Percentiles rank a stretch among this genome's conserved stretches.
phyloP scores from a whole-genome alignment of 2,888 invertebrate genomes.

The Physocephala rufipes region DNA sequence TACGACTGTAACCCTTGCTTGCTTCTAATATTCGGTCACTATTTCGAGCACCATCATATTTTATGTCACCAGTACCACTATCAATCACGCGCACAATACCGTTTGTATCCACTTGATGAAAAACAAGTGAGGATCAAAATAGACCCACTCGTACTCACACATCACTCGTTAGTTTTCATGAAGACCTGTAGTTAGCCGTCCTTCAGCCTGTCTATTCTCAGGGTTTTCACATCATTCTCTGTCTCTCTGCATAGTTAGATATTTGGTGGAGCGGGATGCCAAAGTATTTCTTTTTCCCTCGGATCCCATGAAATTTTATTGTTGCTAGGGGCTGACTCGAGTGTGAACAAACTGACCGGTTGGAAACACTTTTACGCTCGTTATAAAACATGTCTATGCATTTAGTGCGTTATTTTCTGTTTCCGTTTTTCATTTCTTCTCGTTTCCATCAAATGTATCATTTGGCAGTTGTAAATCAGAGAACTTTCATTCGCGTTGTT shows the following conservation, averaged over 20 bases:
- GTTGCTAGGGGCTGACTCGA: not conserved
- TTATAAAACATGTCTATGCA: conserved; percentile 20
- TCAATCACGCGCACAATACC: conserved; percentile 10
- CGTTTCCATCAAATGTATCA: conserved; percentile 28
- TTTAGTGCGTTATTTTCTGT: conserved; percentile 31
- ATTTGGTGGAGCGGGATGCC: not conserved
- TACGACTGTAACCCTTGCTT: too few species aligned
- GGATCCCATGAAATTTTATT: too few species aligned
- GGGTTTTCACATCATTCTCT: not conserved
- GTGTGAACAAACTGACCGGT: not conserved
- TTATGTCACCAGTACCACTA: conserved; percentile 26
- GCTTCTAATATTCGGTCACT: not conserved
- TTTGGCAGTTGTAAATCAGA: conserved; percentile 32
- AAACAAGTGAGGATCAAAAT: not conserved
- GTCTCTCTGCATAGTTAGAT: not conserved
- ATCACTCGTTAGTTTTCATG: not conserved
- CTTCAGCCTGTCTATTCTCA: not conserved
- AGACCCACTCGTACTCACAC: not conserved
- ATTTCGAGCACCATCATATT: conserved; percentile 8
- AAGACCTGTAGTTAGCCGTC: not conserved
- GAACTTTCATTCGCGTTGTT: conserved; percentile 13
- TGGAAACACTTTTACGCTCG: conserved; percentile 21
- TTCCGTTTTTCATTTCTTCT: conserved; percentile 31
- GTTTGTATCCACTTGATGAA: not conserved
- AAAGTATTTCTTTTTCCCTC: too few species aligned